These are phyloP conservation scores for Melanotaenia trifasciata DNA, from an alignment of 2,797 vertebrate genomes.

Conservation along the genomic window DNA sequence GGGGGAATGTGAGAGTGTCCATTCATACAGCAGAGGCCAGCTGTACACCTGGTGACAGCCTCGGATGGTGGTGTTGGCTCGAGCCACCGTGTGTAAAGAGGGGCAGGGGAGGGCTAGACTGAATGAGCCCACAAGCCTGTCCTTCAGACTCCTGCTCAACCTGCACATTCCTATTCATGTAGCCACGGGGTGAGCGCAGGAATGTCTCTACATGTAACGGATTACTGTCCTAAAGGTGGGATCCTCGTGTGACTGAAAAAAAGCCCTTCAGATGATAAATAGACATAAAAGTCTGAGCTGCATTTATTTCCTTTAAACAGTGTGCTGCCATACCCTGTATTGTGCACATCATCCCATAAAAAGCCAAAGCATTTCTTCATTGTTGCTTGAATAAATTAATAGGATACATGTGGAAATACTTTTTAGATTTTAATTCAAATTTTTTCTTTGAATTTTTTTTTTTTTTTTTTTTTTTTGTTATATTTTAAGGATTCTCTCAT, in stretches of 20 bases:
- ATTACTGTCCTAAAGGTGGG: constrained; percentile 71
- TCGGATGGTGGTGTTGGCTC: constrained; percentile 75
- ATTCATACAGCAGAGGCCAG: constrained; percentile 77
- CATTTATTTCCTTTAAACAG: constrained; percentile 41
- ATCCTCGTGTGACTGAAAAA: constrained; percentile 70
- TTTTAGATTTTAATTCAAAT: neutral
- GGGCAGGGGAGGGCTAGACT: constrained; percentile 23
- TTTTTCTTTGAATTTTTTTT: neutral
- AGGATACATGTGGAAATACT: too few species aligned
- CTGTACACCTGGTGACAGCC: constrained; percentile 80
- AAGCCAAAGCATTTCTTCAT: constrained; percentile 12
- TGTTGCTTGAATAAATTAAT: neutral
- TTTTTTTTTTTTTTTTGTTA: neutral
- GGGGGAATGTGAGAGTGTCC: constrained; percentile 71
- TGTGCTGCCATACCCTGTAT: constrained; percentile 39
- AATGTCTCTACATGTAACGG: constrained; percentile 75
- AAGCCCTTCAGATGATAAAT: constrained; percentile 61
- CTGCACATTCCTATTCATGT: constrained; percentile 76
- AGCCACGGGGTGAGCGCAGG: constrained; percentile 63
- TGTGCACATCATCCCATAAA: constrained; percentile 21
- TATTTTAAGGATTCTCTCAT: neutral
- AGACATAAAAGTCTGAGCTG: constrained; percentile 63
- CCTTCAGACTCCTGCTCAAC: constrained; percentile 71
- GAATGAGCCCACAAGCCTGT: constrained; percentile 66
- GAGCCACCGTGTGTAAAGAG: constrained; percentile 50